These are phyloP conservation scores for Festucalex cinctus DNA, from an alignment of 2,113 vertebrate species.

Conservation along the genomic window DNA sequence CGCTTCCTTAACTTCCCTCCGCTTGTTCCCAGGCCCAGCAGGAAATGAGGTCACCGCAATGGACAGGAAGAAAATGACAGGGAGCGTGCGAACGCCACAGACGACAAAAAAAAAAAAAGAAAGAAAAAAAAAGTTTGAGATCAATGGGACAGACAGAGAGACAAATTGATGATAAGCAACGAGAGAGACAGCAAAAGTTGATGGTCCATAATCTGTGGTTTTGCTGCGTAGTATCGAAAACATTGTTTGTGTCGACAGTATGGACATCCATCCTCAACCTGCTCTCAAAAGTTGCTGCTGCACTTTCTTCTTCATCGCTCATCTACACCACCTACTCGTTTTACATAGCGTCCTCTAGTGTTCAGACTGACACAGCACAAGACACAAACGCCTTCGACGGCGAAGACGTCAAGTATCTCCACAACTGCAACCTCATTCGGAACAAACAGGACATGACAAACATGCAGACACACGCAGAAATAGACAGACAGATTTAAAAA, in stretches of 20 bases:
- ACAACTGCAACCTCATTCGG: too few species aligned
- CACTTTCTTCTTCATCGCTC: too few species aligned
- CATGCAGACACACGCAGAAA: too few species aligned
- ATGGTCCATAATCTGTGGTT: too few species aligned
- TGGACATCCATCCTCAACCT: too few species aligned
- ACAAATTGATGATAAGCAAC: not conserved
- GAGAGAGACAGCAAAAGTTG: too few species aligned
- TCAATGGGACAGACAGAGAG: not conserved
- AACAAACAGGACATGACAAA: too few species aligned
- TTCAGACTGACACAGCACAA: not conserved
- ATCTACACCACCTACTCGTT: not conserved
- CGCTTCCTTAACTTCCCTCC: not conserved
- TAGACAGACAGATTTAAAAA: too few species aligned
- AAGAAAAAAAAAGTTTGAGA: not conserved
- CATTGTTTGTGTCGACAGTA: not conserved
- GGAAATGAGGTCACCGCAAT: constrained; percentile 58
- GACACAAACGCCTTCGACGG: not conserved
- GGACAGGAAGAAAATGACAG: constrained; percentile 27
- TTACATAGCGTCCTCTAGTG: not conserved
- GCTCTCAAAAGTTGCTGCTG: too few species aligned
- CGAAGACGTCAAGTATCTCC: too few species aligned
- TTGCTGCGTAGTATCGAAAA: not conserved
- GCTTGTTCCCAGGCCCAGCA: constrained; percentile 41
- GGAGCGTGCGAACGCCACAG: not conserved
- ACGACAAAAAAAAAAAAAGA: not conserved